Evolutionary conservation across 2,888 invertebrate species (phyloP), one percentile per base, ranked within the genome.

Genomic region (Drosophila lacicola): DNA sequence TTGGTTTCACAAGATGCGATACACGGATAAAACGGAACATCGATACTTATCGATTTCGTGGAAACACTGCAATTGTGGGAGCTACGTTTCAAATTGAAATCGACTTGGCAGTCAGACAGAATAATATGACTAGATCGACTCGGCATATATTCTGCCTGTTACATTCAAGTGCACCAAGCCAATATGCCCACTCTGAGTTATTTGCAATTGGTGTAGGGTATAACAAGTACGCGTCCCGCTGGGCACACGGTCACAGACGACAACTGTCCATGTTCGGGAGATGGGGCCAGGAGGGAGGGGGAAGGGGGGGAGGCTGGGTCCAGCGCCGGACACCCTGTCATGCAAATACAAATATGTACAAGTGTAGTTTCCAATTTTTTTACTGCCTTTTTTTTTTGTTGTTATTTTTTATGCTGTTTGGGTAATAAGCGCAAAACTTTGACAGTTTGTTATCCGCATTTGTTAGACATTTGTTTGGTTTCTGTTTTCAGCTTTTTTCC

Each of bases 381-480:
- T 51, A 29, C 49, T 39, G 47, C 44, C 46, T 45, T 56, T 11
- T 37, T 49, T 2, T 41, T 33, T 33, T n/a, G n/a, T 47, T 55
- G 17, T 17, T 46, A 25, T 6, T 33, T 39, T 51, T 21, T 58
- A 41, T 41, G 45, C 65, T 71, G 71, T 45, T 67, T 78, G 83
- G 74, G 89, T 88, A 88, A 86, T 83, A 83, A 82, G 80, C 82
- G 80, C 78, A 77, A 74, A 90, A 82, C 83, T 90, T 90, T 90
- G 91, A 90, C 91, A 90, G 89, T 86, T 90, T 90, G 90, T 89
- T 90, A 90, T 90, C 90, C 89, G 75, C 73, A 87, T 83, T 88
- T 88, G 82, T 64, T 79, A 71, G 67, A 70, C 64, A 70, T 67
- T 76, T 68, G 54, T 72, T 71, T 56, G 25, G 49, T 55, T 72